These are phyloP conservation scores for Rhorus exstirpatorius DNA, from an alignment of 2,888 invertebrate genomes.

Conservation along the genomic window DNA sequence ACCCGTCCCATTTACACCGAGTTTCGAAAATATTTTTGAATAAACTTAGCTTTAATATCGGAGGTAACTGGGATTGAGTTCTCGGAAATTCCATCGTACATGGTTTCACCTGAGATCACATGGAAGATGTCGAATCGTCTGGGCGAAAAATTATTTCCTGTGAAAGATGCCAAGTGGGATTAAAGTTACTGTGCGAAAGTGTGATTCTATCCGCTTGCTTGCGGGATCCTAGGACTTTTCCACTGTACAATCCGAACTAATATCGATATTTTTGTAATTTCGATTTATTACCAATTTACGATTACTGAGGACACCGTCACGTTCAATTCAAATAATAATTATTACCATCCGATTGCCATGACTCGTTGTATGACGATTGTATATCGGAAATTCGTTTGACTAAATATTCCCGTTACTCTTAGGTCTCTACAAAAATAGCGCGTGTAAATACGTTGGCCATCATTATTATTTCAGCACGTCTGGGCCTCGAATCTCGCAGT, in stretches of 20 bases:
- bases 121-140: too few relatives aligned
- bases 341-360: not conserved
- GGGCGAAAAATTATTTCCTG: too few relatives aligned
- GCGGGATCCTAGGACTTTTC: too few relatives aligned
- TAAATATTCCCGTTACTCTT: not conserved
- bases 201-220: too few relatives aligned
- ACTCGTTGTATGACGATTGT: not conserved
- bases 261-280: too few relatives aligned
- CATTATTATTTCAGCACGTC: slow-evolving; percentile 31
- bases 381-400: not conserved
- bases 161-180: too few relatives aligned
- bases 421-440: not conserved
- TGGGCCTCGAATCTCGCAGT: not conserved
- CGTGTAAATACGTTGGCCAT: not conserved
- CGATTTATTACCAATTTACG: too few relatives aligned
- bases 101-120: too few relatives aligned
- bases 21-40: not conserved
- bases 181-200: too few relatives aligned
- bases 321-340: too few relatives aligned
- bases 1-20: not conserved
- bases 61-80: slow-evolving; percentile 6
- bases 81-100: not conserved
- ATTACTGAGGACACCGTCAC: too few relatives aligned
- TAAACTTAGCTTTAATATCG: not conserved
- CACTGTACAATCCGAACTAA: too few relatives aligned